phyloP scores from a whole-genome alignment of 2,113 vertebrate genomes.

The Pogona vitticeps region DNA sequence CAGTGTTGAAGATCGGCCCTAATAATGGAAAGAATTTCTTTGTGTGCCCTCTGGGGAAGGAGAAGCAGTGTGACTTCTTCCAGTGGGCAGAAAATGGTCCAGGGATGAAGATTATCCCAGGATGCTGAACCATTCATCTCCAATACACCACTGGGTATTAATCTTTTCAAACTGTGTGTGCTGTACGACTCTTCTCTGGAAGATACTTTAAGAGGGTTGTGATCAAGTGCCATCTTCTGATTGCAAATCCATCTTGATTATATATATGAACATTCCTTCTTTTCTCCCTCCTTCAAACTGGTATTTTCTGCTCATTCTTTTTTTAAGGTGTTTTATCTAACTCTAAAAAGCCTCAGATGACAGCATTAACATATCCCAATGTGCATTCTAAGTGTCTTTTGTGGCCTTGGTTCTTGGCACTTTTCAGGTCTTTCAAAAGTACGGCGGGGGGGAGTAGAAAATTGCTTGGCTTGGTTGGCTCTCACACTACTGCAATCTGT shows the following conservation, averaged over 20 bases:
- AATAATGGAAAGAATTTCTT: conserved; percentile 93
- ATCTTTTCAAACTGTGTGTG: conserved; percentile 24
- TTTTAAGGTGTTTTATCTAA: not conserved
- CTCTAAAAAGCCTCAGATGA: not conserved
- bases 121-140: conserved; percentile 53
- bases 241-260: not conserved
- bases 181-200: conserved; percentile 1
- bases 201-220: not conserved
- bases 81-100: conserved; percentile 83
- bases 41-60: conserved; percentile 81
- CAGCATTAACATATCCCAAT: not conserved
- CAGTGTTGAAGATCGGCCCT: conserved; percentile 90
- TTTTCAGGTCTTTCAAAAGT: not conserved
- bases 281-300: not conserved
- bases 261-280: not conserved
- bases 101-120: conserved; percentile 69
- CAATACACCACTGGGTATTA: not conserved
- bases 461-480: not conserved
- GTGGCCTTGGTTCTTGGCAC: conserved; percentile 13
- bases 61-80: conserved; percentile 91
- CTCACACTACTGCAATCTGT: not conserved
- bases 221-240: conserved; percentile 15
- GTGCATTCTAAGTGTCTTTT: not conserved
- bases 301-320: not conserved
- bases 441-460: not conserved